Evolutionary conservation across 2,888 invertebrate species (phyloP).

Genomic region (Ophioninae sp.): DNA sequence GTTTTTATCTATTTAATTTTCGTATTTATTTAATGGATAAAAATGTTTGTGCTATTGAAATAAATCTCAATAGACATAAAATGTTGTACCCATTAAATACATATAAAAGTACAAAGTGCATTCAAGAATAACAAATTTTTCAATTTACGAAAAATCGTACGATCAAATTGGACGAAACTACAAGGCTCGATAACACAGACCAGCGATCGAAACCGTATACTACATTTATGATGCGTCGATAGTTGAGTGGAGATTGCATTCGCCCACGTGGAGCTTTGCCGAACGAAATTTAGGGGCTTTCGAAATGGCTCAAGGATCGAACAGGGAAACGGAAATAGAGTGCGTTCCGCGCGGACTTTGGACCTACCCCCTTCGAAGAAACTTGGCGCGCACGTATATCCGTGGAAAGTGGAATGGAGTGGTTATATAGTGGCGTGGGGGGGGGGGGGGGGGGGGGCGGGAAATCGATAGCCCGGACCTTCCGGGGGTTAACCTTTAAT

Average conservation of each 20-base stretch:
- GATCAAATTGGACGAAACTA: constrained; percentile 31
- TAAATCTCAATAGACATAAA: too few relatives aligned
- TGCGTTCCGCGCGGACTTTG: constrained; percentile 30
- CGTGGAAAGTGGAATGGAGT: neutral
- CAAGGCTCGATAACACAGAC: neutral
- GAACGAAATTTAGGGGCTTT: constrained; percentile 50
- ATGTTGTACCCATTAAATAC: too few relatives aligned
- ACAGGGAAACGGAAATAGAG: constrained; percentile 17
- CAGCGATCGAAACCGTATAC: neutral
- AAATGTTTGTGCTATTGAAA: too few relatives aligned
- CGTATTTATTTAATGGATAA: too few relatives aligned
- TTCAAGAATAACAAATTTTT: too few relatives aligned
- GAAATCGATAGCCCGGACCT: constrained; percentile 48
- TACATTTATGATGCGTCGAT: constrained; percentile 20
- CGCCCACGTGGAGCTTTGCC: constrained; percentile 18
- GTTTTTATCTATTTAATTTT: too few relatives aligned
- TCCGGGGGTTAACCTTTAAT: neutral
- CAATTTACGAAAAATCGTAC: neutral
- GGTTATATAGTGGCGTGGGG: neutral
- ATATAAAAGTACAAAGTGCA: too few relatives aligned
- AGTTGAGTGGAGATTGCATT: constrained; percentile 45
- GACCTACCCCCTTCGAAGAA: constrained; percentile 22
- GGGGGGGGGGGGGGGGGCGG: neutral
- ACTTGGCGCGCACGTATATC: constrained; percentile 36
- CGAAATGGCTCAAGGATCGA: neutral